Base-by-base conservation (phyloP, 2,113 vertebrate genomes). In the Hypocryptadius cinnamomeus region DNA sequence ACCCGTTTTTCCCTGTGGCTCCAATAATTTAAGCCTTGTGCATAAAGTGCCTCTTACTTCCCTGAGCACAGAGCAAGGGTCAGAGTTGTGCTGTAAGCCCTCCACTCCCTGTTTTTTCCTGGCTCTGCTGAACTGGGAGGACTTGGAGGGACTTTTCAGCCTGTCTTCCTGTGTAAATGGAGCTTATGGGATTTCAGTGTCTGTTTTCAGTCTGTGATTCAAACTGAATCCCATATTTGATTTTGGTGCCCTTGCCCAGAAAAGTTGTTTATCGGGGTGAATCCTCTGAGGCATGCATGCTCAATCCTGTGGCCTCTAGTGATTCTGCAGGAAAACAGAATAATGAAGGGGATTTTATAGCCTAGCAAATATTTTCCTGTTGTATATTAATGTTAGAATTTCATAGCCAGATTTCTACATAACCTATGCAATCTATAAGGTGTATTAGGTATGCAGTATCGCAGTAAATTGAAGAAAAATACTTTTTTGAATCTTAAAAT, bases 41-140 rank as follows among this genome's bases (percentile, higher is more conserved):
- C 22, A 7, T 5, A 11, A 37, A 51, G 9, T 39, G n/a, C 27
- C 54, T 40, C 20, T 0, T 1, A 25, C 33, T 14, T 68, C 21
- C 21, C 31, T 0, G 4, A 80, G 54, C 48, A 11, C 7, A 35
- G 25, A 27, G 7, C 0, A 0, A 30, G n/a, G 19, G 30, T 28
- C 1, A 0, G 40, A 40, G 28, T 7, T 64, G n/a, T 73, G 16
- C 48, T 79, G 1, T 5, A 31, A 63, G 7, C 2, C 31, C 54
- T n/a, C 33, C 47, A 10, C 5, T 39, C 15, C 28, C 17, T 51
- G 51, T 6, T 25, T 27, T 59, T 40, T 76, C 30, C 25, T 80
- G 21, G 13, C 9, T 9, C 17, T 53, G 19, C 25, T 61, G 50
- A 40, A 45, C 13, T 40, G 25, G 25, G 25, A 63, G 31, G 39